A percentile compares a stretch with the other conserved stretches of the same genome.
phyloP scores from a whole-genome alignment of 2,797 vertebrate genomes.

The Cirrhinus molitorella region DNA sequence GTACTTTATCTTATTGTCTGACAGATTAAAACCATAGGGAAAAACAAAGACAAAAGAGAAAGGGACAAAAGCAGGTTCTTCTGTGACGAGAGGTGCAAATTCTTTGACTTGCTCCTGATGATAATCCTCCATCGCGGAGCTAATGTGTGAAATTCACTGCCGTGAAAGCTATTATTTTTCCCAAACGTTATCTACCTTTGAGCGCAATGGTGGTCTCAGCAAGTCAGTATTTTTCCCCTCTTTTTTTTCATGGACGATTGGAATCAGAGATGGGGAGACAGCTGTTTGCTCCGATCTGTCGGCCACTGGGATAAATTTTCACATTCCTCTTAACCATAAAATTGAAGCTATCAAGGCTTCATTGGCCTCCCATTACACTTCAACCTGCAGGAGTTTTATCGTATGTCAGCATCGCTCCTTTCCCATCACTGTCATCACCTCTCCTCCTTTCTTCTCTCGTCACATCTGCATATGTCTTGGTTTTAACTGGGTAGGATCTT shows the following conservation, averaged over 20 bases:
- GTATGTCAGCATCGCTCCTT: slow-evolving; percentile 67
- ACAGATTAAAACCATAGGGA: slow-evolving; percentile 13
- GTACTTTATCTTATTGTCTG: slow-evolving; percentile 16
- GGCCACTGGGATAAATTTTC: slow-evolving; percentile 75
- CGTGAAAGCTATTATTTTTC: slow-evolving; percentile 67
- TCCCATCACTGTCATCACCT: slow-evolving; percentile 22
- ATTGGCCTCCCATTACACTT: slow-evolving; percentile 63
- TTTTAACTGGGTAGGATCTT: slow-evolving; percentile 5
- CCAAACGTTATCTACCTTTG: slow-evolving; percentile 45
- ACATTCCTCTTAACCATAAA: slow-evolving; percentile 79
- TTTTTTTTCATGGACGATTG: slow-evolving; percentile 51
- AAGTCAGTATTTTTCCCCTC: slow-evolving; percentile 31
- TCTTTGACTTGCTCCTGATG: slow-evolving; percentile 70
- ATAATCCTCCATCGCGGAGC: slow-evolving; percentile 68
- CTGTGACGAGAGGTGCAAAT: slow-evolving; percentile 66
- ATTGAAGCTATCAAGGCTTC: slow-evolving; percentile 76
- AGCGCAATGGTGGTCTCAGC: slow-evolving; percentile 36
- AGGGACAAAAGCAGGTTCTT: slow-evolving; percentile 38
- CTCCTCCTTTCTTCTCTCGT: slow-evolving; percentile 51
- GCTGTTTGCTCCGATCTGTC: slow-evolving; percentile 70
- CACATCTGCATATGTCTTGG: slow-evolving; percentile 31
- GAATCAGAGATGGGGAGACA: slow-evolving; percentile 62
- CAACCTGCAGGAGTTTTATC: slow-evolving; percentile 72
- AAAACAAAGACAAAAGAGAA: slow-evolving; percentile 26
- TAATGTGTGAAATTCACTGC: slow-evolving; percentile 69